Conservation (phyloP, 2,888 invertebrate species). For the Brachylomia viminalis region DNA sequence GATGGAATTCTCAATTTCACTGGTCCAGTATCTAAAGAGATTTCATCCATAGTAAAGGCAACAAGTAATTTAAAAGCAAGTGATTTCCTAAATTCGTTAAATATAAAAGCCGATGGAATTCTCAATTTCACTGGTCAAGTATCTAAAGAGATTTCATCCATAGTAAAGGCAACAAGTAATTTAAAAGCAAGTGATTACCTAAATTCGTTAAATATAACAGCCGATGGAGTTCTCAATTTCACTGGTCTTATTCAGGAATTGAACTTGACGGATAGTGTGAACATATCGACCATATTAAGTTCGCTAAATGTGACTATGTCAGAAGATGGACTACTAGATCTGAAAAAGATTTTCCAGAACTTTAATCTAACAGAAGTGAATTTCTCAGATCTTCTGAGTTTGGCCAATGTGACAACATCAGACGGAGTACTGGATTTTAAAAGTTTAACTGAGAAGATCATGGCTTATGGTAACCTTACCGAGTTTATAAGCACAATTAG, state of each 20-base stretch:
- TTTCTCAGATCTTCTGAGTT: slow-evolving; percentile 15
- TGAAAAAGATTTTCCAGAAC: slow-evolving; percentile 6
- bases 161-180: background rate
- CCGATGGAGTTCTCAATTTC: background rate
- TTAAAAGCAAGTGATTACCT: background rate
- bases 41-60: too few species aligned
- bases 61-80: too few species aligned
- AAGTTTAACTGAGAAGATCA: slow-evolving; percentile 9
- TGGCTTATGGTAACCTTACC: background rate
- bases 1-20: too few species aligned
- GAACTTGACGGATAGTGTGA: background rate
- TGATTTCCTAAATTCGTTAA: too few species aligned
- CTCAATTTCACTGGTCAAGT: too few species aligned
- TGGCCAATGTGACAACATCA: background rate
- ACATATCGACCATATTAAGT: background rate
- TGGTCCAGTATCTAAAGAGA: too few species aligned
- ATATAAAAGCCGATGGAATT: too few species aligned
- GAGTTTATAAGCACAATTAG: slow-evolving; percentile 10
- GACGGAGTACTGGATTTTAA: slow-evolving; percentile 11
- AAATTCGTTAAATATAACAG: background rate
- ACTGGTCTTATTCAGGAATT: slow-evolving; percentile 6
- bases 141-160: background rate
- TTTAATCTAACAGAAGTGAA: background rate
- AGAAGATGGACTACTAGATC: background rate
- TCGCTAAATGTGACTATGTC: background rate